These are phyloP conservation scores for Adelognathus sp. DNA, from an alignment of 2,888 invertebrate genomes.

Conservation along the genomic window DNA sequence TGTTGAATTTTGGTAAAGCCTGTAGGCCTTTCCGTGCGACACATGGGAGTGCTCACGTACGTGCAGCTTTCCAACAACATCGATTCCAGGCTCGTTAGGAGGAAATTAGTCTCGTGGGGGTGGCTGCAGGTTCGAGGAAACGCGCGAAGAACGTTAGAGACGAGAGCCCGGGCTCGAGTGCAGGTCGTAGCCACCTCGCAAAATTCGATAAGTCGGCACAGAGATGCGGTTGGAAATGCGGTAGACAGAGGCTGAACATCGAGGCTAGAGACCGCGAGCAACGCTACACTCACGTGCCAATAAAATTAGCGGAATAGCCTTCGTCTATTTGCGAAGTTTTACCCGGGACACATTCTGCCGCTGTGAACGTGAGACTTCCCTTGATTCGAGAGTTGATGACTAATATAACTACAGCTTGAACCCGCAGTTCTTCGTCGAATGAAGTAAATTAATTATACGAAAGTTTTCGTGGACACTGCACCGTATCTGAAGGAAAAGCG, in stretches of 20 bases:
- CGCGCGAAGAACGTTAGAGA: conserved; percentile 1
- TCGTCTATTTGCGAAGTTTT: conserved; percentile 58
- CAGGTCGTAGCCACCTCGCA: not conserved
- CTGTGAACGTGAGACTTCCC: conserved; percentile 26
- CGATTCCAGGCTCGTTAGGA: conserved; percentile 15
- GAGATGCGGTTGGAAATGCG: not conserved
- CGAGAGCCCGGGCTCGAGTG: conserved; percentile 1
- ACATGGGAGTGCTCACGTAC: not conserved
- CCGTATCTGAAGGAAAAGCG: not conserved
- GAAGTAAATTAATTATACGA: conserved; percentile 30
- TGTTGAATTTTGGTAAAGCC: not conserved
- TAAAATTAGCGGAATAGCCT: conserved; percentile 54
- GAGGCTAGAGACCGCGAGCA: conserved; percentile 9
- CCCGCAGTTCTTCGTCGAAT: not conserved
- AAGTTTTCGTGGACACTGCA: not conserved
- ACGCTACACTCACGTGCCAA: conserved; percentile 44
- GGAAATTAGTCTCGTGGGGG: conserved; percentile 34
- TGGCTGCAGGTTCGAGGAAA: not conserved
- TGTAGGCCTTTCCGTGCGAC: not conserved
- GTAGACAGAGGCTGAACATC: not conserved
- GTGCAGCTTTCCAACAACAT: conserved; percentile 13
- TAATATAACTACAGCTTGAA: conserved; percentile 35
- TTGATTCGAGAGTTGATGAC: conserved; percentile 34
- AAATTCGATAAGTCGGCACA: conserved; percentile 1
- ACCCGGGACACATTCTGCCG: conserved; percentile 51